These are phyloP conservation scores for Cottoperca gobio DNA, from an alignment of 2,797 vertebrate species.

Conservation along the genomic window DNA sequence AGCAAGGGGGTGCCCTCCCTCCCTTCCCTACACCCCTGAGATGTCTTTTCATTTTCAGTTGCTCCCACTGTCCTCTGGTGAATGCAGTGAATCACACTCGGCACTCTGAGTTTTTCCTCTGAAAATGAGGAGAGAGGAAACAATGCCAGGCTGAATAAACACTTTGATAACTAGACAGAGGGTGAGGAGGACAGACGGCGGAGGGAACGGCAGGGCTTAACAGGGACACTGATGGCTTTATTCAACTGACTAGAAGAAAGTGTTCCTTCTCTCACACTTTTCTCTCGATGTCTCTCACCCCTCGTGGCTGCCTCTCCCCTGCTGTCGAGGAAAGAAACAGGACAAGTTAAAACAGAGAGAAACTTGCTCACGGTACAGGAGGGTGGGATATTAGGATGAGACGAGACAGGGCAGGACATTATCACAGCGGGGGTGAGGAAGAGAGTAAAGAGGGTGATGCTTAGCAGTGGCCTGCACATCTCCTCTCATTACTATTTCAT, in stretches of 20 bases:
- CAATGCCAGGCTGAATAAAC: constrained; percentile 79
- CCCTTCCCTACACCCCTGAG: constrained; percentile 29
- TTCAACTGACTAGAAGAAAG: constrained; percentile 64
- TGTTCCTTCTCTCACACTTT: constrained; percentile 68
- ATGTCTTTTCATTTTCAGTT: constrained; percentile 71
- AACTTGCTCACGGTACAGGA: background rate
- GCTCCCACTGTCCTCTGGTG: constrained; percentile 70
- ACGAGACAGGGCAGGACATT: constrained; percentile 62
- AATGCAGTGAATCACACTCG: constrained; percentile 63
- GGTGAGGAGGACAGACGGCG: constrained; percentile 76
- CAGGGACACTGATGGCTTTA: constrained; percentile 79
- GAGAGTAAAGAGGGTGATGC: constrained; percentile 43
- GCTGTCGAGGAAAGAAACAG: constrained; percentile 59
- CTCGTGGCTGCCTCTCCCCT: constrained; percentile 52
- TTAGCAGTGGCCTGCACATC: constrained; percentile 50
- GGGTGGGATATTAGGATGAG: constrained; percentile 38
- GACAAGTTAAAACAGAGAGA: constrained; percentile 43
- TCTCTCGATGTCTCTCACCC: constrained; percentile 66
- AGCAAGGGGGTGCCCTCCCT: constrained; percentile 36
- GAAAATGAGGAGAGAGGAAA: constrained; percentile 69
- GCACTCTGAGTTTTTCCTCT: constrained; percentile 57
- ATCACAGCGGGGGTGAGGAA: constrained; percentile 64
- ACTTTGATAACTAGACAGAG: constrained; percentile 76
- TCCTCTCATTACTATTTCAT: constrained; percentile 80
- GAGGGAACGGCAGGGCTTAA: constrained; percentile 60